Conservation (phyloP, 2,113 vertebrate genomes). For the Trogon melanurus region DNA sequence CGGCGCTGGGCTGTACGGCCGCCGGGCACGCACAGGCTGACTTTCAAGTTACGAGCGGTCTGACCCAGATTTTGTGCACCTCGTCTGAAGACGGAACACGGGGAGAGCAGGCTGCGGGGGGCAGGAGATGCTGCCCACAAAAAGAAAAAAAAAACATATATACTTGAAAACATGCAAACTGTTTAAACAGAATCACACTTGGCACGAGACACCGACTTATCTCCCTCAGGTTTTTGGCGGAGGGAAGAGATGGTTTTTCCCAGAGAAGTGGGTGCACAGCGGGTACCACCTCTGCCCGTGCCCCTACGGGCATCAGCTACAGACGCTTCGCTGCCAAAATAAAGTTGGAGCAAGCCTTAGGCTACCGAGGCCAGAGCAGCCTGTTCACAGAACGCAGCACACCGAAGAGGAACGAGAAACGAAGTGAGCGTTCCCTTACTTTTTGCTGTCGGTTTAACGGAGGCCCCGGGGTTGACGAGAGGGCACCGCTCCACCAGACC, state of each 20-base stretch:
- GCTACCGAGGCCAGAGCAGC: accelerated
- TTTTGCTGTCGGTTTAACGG: background rate
- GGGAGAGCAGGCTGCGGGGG: background rate
- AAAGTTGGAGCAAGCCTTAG: accelerated
- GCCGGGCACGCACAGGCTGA: background rate
- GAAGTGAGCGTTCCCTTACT: accelerated
- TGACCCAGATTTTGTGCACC: background rate
- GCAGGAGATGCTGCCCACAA: background rate
- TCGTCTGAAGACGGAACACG: background rate
- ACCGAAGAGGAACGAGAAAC: accelerated
- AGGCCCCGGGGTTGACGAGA: background rate
- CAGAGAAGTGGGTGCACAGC: background rate
- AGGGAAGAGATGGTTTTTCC: accelerated
- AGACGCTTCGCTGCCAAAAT: too few relatives aligned
- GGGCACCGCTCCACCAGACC: background rate
- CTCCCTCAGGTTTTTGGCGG: background rate
- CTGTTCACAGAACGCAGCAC: background rate
- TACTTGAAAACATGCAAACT: accelerated
- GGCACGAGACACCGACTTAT: accelerated
- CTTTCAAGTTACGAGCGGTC: background rate
- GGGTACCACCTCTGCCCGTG: accelerated
- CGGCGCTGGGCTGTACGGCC: background rate
- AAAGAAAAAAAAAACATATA: too few relatives aligned
- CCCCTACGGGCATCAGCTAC: too few relatives aligned
- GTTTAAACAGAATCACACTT: accelerated